Evolutionary conservation across 2,797 vertebrate genomes (phyloP).

Genomic region (Syndactyla subalaris): DNA sequence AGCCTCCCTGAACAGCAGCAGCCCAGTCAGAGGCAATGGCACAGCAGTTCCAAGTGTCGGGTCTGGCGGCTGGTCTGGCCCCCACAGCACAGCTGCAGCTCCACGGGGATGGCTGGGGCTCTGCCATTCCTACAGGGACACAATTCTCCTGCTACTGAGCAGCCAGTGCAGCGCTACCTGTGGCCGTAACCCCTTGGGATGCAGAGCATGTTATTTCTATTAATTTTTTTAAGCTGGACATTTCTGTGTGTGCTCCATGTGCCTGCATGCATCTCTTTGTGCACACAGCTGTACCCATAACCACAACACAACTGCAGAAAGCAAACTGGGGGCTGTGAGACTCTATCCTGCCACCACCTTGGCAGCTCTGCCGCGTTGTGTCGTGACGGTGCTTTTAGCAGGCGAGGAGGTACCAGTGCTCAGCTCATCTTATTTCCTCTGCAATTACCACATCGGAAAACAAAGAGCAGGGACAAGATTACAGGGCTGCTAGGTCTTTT

Average conservation of each 20-base stretch:
- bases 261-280: neutral
- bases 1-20: neutral
- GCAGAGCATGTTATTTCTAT: neutral
- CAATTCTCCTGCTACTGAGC: neutral
- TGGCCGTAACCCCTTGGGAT: neutral
- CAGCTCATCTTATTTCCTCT: neutral
- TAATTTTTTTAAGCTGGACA: neutral
- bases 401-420: neutral
- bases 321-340: neutral
- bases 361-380: neutral
- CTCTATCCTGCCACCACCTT: rapidly evolving
- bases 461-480: neutral
- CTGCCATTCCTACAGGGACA: neutral
- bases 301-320: neutral
- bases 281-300: rapidly evolving
- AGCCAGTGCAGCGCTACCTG: neutral
- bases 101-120: rapidly evolving
- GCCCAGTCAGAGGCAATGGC: neutral
- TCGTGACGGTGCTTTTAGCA: neutral
- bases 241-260: rapidly evolving
- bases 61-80: neutral
- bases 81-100: neutral
- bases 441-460: neutral
- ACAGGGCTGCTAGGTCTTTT: slow-evolving; percentile 1
- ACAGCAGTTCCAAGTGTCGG: rapidly evolving